A percentile compares a stretch with the other conserved stretches of the same genome.
Conservation (phyloP, 2,888 invertebrate species). For the Idaea dimidiata region DNA sequence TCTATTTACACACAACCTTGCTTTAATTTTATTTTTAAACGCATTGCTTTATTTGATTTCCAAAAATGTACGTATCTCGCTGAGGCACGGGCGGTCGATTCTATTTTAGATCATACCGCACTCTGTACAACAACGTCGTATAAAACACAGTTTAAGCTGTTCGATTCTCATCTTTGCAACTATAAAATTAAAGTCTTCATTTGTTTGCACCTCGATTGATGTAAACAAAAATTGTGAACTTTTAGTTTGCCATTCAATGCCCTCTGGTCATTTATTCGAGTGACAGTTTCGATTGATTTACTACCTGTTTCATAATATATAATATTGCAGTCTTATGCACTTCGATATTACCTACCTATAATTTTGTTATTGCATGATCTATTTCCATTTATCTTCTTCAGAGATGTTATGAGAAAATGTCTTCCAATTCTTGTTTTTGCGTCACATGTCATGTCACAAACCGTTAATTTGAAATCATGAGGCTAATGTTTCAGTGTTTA, state of each 20-base stretch:
- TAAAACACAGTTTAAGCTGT: constrained; percentile 39
- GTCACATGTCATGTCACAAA: neutral
- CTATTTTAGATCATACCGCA: constrained; percentile 64
- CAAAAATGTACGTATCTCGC: constrained; percentile 77
- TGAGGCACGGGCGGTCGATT: constrained; percentile 57
- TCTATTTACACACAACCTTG: constrained; percentile 65
- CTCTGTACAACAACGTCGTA: constrained; percentile 61
- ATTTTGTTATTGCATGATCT: neutral
- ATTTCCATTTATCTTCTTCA: neutral
- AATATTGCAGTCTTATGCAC: constrained; percentile 14
- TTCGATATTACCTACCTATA: neutral
- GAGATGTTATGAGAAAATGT: neutral
- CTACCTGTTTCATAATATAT: constrained; percentile 32
- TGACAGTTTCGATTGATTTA: constrained; percentile 39
- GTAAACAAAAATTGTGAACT: constrained; percentile 36
- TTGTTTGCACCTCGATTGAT: constrained; percentile 29
- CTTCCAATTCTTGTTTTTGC: neutral
- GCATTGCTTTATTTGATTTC: constrained; percentile 71
- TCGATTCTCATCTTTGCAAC: constrained; percentile 53
- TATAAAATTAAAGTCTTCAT: constrained; percentile 34
- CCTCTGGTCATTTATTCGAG: constrained; percentile 37
- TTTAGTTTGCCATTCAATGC: constrained; percentile 35
- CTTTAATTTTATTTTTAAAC: constrained; percentile 62
- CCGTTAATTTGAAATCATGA: neutral
- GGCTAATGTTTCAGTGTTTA: neutral